Conservation (phyloP, 2,797 vertebrate genomes). For the Micrastur ruficollis region DNA sequence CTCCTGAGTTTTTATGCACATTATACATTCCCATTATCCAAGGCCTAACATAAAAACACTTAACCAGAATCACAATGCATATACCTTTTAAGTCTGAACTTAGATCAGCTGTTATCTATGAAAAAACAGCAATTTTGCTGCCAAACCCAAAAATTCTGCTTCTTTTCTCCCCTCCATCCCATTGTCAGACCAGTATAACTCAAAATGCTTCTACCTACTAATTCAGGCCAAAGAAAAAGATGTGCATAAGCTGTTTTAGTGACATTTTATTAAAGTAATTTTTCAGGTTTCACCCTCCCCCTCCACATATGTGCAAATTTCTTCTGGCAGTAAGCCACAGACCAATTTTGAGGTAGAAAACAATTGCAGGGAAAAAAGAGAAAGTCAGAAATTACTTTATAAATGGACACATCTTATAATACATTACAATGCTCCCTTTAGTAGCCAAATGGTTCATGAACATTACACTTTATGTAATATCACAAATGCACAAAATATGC, state of each 20-base stretch:
- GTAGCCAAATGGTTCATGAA: not conserved
- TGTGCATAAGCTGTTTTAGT: not conserved
- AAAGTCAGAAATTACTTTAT: constrained; percentile 10
- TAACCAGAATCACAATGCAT: not conserved
- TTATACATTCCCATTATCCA: not conserved
- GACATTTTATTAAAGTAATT: constrained; percentile 37
- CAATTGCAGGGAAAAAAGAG: not conserved
- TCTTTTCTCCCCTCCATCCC: not conserved
- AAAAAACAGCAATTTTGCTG: not conserved
- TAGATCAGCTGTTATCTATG: not conserved
- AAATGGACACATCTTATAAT: constrained; percentile 1
- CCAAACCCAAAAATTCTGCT: not conserved
- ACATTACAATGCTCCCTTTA: constrained; percentile 2
- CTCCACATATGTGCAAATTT: not conserved
- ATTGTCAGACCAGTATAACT: not conserved
- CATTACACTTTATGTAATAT: not conserved
- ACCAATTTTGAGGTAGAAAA: constrained; percentile 24
- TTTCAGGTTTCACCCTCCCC: constrained; percentile 24
- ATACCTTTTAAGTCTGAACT: not conserved
- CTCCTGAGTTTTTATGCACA: not conserved
- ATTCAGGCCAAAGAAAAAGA: not conserved
- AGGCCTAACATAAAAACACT: not conserved
- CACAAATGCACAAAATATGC: constrained; percentile 55
- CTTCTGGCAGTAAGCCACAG: constrained; percentile 21
- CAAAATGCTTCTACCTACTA: not conserved